Evolutionary conservation across 2,888 invertebrate species (phyloP).

Genomic region (Neocrepidodera transversa): DNA sequence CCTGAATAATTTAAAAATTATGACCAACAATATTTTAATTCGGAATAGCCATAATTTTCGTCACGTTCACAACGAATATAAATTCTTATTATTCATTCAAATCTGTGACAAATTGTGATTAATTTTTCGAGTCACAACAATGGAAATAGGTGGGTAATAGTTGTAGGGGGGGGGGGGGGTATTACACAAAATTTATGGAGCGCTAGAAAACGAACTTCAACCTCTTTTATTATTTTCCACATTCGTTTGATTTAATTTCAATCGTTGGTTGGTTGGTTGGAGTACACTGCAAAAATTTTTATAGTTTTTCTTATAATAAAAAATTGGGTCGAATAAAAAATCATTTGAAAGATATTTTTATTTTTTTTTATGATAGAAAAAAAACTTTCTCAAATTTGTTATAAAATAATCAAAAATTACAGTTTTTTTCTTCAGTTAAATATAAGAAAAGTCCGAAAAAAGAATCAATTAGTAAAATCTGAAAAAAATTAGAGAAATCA

Average conservation of each 20-base stretch:
- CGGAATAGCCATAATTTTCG: constrained; percentile 1
- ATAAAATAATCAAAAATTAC: no score
- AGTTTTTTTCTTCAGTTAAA: no score
- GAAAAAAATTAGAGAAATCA: no score
- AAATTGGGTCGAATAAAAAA: no score
- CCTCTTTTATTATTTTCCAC: background rate
- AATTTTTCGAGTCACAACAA: constrained; percentile 16
- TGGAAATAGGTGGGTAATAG: constrained; percentile 1
- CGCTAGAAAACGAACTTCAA: background rate
- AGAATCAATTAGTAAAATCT: no score
- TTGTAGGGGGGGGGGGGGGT: background rate
- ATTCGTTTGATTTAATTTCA: background rate
- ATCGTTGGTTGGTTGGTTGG: background rate
- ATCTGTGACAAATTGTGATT: constrained; percentile 22
- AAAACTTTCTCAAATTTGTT: no score
- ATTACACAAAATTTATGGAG: background rate
- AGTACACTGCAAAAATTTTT: background rate
- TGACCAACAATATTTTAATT: constrained; percentile 8
- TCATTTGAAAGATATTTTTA: no score
- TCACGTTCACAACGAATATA: background rate
- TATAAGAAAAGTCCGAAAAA: no score
- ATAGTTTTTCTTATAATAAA: no score
- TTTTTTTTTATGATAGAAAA: no score
- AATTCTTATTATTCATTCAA: constrained; percentile 15
- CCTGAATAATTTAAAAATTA: constrained; percentile 14